These are phyloP conservation scores for Papilio helenus DNA, from an alignment of 1,140 invertebrate species.

Conservation along the genomic window DNA sequence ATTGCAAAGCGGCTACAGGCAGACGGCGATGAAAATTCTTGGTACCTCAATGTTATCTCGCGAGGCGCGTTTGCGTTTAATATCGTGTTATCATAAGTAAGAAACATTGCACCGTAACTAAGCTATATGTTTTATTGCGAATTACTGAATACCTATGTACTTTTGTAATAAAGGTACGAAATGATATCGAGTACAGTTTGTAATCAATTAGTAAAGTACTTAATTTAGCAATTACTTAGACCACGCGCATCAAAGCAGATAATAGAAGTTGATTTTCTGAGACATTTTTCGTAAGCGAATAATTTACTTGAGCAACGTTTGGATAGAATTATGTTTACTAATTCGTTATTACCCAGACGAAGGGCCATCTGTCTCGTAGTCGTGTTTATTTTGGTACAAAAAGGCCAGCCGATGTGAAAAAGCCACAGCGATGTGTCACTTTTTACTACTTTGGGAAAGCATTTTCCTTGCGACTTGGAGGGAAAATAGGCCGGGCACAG, in stretches of 20 bases:
- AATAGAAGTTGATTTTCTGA: conserved; percentile 21
- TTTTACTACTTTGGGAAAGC: conserved; percentile 55
- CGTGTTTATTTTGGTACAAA: conserved; percentile 39
- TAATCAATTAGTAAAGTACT: background rate
- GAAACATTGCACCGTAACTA: conserved; percentile 29
- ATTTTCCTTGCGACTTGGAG: conserved; percentile 51
- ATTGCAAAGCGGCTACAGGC: conserved; percentile 74
- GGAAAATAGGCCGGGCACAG: conserved; percentile 59
- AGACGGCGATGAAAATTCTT: conserved; percentile 78
- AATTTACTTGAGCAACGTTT: conserved; percentile 32
- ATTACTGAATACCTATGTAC: background rate
- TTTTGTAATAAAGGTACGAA: background rate
- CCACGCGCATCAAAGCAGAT: background rate
- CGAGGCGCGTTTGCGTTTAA: conserved; percentile 73
- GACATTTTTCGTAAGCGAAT: background rate
- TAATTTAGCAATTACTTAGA: conserved; percentile 18
- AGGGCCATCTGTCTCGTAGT: conserved; percentile 36
- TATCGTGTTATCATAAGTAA: conserved; percentile 68
- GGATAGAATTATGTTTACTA: conserved; percentile 39
- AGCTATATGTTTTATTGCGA: conserved; percentile 17
- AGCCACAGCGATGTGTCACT: conserved; percentile 59
- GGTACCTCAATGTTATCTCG: conserved; percentile 77
- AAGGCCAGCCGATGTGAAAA: conserved; percentile 55
- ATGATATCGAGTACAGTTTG: background rate
- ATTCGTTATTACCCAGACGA: conserved; percentile 35